Evolutionary conservation across 1,140 invertebrate species (phyloP).

Genomic region (Medauroidea extradentata): DNA sequence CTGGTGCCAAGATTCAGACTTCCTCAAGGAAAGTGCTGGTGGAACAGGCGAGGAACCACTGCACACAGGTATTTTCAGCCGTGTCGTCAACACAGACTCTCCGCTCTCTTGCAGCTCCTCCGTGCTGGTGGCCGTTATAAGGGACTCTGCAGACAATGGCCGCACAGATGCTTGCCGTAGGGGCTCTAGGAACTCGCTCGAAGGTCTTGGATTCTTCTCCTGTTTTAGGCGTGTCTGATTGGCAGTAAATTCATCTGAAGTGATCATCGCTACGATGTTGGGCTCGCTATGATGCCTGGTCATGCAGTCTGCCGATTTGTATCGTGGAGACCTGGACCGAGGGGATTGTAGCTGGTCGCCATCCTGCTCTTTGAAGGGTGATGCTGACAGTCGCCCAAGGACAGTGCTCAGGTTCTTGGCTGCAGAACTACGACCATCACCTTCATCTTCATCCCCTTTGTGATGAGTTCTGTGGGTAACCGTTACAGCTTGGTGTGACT

Average conservation of each 20-base stretch:
- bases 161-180: neutral
- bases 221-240: neutral
- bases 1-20: constrained; percentile 78
- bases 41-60: constrained; percentile 28
- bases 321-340: neutral
- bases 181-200: neutral
- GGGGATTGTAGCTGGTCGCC: neutral
- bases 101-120: constrained; percentile 38
- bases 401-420: constrained; percentile 17
- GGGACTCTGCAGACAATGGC: constrained; percentile 13
- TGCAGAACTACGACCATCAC: constrained; percentile 10
- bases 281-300: constrained; percentile 10
- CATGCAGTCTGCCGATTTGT: neutral
- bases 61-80: constrained; percentile 40
- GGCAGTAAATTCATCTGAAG: neutral
- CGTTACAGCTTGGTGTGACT: constrained; percentile 55
- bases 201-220: neutral
- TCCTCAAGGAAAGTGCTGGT: constrained; percentile 53
- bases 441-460: constrained; percentile 30
- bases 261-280: constrained; percentile 6
- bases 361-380: neutral
- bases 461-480: constrained; percentile 47
- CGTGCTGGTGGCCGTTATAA: constrained; percentile 18
- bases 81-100: constrained; percentile 42
- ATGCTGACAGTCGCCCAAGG: constrained; percentile 12